Evolutionary conservation across 1,140 invertebrate species (phyloP).

Genomic region (Thereuonema tuberculata): DNA sequence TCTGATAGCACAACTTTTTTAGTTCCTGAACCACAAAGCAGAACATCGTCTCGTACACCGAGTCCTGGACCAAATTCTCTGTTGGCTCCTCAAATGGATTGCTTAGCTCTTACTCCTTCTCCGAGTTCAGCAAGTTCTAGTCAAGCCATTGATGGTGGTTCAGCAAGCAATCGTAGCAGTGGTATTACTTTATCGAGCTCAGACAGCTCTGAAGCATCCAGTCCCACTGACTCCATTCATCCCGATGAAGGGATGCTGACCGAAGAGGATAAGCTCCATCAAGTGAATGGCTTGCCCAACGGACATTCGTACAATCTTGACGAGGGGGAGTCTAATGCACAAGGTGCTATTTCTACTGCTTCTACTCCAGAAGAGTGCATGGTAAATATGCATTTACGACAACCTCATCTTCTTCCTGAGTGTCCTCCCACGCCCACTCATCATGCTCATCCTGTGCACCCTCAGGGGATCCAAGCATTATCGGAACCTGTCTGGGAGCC

Average conservation of each 20-base stretch:
- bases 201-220: not conserved
- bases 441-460: conserved; percentile 30
- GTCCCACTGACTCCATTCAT: conserved; percentile 4
- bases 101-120: not conserved
- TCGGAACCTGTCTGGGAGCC: conserved; percentile 1
- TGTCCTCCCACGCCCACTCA: conserved; percentile 72
- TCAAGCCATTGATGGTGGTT: not conserved
- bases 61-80: not conserved
- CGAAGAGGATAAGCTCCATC: not conserved
- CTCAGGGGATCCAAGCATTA: not conserved
- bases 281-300: not conserved
- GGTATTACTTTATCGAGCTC: conserved; percentile 3
- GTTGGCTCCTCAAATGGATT: not conserved
- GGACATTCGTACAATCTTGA: not conserved
- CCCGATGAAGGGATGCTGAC: not conserved
- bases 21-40: too few relatives aligned
- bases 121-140: not conserved
- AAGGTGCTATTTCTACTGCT: conserved; percentile 1
- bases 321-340: conserved; percentile 12
- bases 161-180: conserved; percentile 5
- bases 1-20: not conserved
- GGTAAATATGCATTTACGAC: not conserved
- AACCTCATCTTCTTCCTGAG: conserved; percentile 9
- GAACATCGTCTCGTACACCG: not conserved
- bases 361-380: not conserved